These are phyloP conservation scores for Setophaga kirtlandii DNA, from an alignment of 2,113 vertebrate species.

Conservation along the genomic window DNA sequence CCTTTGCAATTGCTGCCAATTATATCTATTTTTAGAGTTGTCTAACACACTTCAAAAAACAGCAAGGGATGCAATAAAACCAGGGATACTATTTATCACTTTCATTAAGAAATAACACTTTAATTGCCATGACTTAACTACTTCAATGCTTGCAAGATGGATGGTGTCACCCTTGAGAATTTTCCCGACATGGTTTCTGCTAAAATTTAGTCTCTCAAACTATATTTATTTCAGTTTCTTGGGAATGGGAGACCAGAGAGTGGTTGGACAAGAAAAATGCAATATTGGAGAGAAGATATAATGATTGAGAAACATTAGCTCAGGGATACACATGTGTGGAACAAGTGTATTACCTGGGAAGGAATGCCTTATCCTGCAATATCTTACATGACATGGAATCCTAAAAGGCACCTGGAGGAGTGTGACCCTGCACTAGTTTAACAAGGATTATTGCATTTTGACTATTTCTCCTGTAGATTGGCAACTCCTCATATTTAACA, in stretches of 20 bases:
- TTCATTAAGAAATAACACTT: not conserved
- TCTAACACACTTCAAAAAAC: conserved; percentile 3
- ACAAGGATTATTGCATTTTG: not conserved
- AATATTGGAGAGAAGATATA: not conserved
- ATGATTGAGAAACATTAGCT: not conserved
- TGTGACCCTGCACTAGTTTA: not conserved
- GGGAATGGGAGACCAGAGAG: not conserved
- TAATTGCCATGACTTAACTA: not conserved
- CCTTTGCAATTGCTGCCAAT: not conserved
- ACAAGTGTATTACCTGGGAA: not conserved
- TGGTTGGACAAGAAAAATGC: not conserved
- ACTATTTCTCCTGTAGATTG: not conserved
- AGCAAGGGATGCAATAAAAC: not conserved
- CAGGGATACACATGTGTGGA: rapidly evolving
- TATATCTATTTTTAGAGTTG: conserved; percentile 17
- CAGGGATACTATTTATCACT: not conserved
- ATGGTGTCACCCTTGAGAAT: not conserved
- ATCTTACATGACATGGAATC: not conserved
- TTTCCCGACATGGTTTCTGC: not conserved
- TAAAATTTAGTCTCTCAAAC: not conserved
- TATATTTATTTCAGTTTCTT: not conserved
- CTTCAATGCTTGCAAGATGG: not conserved
- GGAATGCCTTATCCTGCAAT: not conserved
- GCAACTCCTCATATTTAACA: not conserved
- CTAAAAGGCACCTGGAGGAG: not conserved